Conservation (phyloP, 2,113 vertebrate species). For the Petroica traversi region DNA sequence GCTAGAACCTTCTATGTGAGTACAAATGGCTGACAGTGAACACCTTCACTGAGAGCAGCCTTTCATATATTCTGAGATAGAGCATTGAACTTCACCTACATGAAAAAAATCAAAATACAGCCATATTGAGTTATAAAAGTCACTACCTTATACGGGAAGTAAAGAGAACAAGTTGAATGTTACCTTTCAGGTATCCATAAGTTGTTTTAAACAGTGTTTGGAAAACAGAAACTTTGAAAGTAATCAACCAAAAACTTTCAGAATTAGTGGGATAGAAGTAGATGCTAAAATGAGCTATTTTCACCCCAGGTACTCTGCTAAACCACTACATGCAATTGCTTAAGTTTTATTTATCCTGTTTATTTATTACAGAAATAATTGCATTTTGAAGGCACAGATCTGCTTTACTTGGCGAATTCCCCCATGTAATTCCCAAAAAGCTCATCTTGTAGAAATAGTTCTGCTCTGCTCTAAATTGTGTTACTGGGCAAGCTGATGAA, state of each 20-base stretch:
- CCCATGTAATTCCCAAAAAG: neutral
- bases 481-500: neutral
- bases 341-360: neutral
- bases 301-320: neutral
- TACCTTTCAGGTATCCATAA: neutral
- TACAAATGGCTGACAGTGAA: neutral
- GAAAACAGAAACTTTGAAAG: neutral
- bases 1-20: neutral
- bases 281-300: neutral
- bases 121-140: neutral
- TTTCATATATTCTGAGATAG: neutral
- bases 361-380: neutral
- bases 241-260: neutral
- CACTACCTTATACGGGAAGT: neutral
- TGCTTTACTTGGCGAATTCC: neutral
- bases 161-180: neutral
- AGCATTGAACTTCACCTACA: rapidly evolving
- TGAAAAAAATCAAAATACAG: neutral
- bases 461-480: neutral
- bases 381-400: neutral
- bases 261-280: neutral
- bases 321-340: neutral
- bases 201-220: neutral
- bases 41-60: neutral
- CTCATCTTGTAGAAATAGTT: neutral